phyloP scores from a whole-genome alignment of 2,797 vertebrate species.

The Gorsachius magnificus region DNA sequence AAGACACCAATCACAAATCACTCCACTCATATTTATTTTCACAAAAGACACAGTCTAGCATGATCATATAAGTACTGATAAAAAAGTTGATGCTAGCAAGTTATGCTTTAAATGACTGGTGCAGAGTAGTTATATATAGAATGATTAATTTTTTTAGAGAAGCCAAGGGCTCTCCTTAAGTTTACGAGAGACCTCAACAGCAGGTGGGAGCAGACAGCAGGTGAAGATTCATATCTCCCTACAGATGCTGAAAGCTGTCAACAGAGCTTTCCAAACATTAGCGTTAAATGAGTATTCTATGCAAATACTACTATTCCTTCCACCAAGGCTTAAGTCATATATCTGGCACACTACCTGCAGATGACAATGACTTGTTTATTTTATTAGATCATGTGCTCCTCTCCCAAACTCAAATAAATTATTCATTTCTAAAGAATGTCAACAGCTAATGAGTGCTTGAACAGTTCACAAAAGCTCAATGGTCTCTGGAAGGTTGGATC shows the following conservation, averaged over 20 bases:
- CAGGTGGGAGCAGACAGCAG: conserved; percentile 58
- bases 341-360: conserved; percentile 56
- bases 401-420: conserved; percentile 43
- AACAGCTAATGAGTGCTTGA: conserved; percentile 25
- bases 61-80: not conserved
- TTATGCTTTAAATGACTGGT: not conserved
- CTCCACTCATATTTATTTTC: conserved; percentile 42
- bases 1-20: conserved; percentile 30
- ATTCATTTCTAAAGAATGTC: conserved; percentile 58
- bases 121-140: not conserved
- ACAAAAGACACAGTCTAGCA: not conserved
- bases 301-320: conserved; percentile 17
- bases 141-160: not conserved
- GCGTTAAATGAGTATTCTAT: not conserved
- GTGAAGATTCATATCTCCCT: conserved; percentile 54
- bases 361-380: conserved; percentile 62
- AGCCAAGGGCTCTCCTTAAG: not conserved
- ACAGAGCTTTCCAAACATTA: not conserved
- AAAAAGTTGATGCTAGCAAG: not conserved
- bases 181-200: not conserved
- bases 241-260: conserved; percentile 32
- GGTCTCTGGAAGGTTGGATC: not conserved
- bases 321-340: conserved; percentile 33
- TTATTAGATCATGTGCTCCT: conserved; percentile 56
- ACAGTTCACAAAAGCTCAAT: not conserved